Evolutionary conservation across 2,797 vertebrate species (phyloP), one percentile per base, ranked within the genome.

Genomic region (Spinus olivaceus): DNA sequence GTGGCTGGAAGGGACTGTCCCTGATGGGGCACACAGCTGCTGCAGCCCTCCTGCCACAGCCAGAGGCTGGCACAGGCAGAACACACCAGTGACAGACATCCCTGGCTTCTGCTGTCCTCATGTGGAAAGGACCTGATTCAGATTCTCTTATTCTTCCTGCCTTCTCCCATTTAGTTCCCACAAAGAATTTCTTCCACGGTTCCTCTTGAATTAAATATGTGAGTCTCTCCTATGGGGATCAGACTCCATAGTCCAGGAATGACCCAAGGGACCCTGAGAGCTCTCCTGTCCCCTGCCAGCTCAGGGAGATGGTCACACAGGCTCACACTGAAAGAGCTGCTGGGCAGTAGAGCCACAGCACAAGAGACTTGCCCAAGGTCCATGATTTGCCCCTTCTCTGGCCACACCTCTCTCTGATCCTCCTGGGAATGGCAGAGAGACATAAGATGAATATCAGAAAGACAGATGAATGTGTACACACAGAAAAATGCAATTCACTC

Each of bases 401-500:
- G 66, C 46, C 39, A 77, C 35, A 50, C 57, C 74, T 60, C 85
- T 39, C 66, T 57, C 78, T 64, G 71, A 71, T 86, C 70, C 63
- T 64, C 12, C 37, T 73, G 56, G 60, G 66, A 47, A 72, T 60
- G 46, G 67, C 50, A 81, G 57, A 84, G 76, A 81, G 33, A 69
- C 15, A 9, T 21, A 20, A 72, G 64, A 63, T 1, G 5, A 60
- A 47, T 91, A 90, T 57, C 42, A 19, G 60, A 51, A 67, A 73
- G 64, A 77, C 53, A 76, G 82, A 97, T 90, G 86, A 81, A 96
- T 87, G 88, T 64, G 66, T 57, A 17, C 67, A 64, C 90, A 85
- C 60, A 49, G 86, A 24, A 77, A 95, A 93, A 94, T 90, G 83
- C 90, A 88, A 92, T 95, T 96, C 90, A 61, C 88, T 93, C 2